These are phyloP conservation scores for Thera britannica DNA, from an alignment of 2,888 invertebrate species.

Conservation along the genomic window DNA sequence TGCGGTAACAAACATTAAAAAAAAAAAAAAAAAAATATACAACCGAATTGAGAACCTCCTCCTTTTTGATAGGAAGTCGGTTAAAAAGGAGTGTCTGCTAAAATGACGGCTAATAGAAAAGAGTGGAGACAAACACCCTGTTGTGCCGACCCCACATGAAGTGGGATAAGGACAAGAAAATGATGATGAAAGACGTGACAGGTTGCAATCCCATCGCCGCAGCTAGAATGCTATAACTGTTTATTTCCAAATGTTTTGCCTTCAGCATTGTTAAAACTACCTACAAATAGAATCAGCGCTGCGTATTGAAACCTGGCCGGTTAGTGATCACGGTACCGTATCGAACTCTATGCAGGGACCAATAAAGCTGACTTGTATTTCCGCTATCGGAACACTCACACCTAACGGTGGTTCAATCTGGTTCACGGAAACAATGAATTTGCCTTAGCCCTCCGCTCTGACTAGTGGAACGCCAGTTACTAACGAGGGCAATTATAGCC, in stretches of 20 bases:
- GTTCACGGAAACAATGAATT: constrained; percentile 78
- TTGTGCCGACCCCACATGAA: too few species aligned
- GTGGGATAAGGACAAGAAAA: too few species aligned
- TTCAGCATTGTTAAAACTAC: neutral
- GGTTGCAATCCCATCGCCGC: too few species aligned
- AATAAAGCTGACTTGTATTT: constrained; percentile 61
- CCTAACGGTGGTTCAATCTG: constrained; percentile 79
- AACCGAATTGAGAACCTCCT: too few species aligned
- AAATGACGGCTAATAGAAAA: too few species aligned
- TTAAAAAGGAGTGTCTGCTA: too few species aligned
- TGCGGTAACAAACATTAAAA: too few species aligned
- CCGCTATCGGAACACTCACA: constrained; percentile 71
- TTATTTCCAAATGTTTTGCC: neutral
- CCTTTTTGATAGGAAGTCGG: too few species aligned
- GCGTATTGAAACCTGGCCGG: constrained; percentile 8
- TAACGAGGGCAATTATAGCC: neutral
- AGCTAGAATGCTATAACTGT: neutral
- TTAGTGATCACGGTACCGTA: constrained; percentile 29
- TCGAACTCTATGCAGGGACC: constrained; percentile 47
- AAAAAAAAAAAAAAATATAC: too few species aligned
- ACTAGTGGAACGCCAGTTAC: neutral
- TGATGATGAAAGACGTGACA: too few species aligned
- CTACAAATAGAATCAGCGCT: neutral
- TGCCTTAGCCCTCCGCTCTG: constrained; percentile 37
- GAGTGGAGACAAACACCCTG: too few species aligned